These are phyloP conservation scores for Gila orcuttii DNA, from an alignment of 2,113 vertebrate genomes.

Conservation along the genomic window DNA sequence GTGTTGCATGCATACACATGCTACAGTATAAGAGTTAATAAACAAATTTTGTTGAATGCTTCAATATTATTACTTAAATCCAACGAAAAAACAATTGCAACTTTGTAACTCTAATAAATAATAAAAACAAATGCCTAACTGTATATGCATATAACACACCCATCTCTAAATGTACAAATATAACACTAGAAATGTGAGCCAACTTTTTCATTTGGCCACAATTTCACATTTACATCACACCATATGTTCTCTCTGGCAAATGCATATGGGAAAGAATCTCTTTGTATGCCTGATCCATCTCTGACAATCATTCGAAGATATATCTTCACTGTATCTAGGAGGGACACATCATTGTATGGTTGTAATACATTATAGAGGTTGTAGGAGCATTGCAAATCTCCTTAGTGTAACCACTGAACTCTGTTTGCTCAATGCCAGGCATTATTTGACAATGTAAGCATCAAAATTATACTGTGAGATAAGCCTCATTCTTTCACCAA, in stretches of 20 bases:
- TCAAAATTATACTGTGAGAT: background rate
- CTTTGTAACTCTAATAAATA: background rate
- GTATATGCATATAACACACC: background rate
- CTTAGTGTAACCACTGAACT: background rate
- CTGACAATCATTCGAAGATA: background rate
- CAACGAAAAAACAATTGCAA: background rate
- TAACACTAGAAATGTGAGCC: background rate
- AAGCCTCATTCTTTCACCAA: background rate
- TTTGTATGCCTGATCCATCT: background rate
- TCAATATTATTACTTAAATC: background rate
- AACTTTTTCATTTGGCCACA: background rate
- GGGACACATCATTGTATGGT: background rate
- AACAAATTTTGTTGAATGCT: background rate
- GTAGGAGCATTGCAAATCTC: background rate
- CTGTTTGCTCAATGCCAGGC: background rate
- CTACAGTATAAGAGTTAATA: background rate
- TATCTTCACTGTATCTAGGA: background rate
- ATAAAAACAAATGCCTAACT: background rate
- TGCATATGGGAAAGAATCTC: background rate
- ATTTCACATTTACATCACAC: constrained; percentile 2
- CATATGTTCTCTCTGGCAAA: background rate
- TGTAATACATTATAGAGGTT: background rate
- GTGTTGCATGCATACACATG: background rate
- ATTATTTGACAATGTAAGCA: background rate
- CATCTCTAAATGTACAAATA: background rate